These are phyloP conservation scores for Garrulus glandarius DNA, from an alignment of 2,797 vertebrate genomes.

Conservation along the genomic window DNA sequence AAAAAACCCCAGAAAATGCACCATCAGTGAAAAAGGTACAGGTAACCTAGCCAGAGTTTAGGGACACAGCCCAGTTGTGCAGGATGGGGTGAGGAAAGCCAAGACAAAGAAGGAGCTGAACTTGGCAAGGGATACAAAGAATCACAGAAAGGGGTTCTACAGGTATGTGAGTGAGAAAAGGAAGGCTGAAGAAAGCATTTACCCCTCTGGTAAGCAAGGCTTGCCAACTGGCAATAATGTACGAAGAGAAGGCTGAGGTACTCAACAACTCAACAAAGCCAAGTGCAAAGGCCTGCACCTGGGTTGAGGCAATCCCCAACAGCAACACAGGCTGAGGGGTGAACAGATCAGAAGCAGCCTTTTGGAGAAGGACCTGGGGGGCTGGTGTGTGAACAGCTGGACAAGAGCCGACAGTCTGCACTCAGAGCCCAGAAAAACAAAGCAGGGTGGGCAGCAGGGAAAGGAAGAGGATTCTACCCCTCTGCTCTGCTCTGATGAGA, in stretches of 20 bases:
- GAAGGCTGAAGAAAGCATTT: not conserved
- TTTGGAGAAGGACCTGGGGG: not conserved
- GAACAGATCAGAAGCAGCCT: not conserved
- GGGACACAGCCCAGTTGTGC: not conserved
- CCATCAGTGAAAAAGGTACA: not conserved
- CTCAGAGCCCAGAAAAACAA: too few species aligned
- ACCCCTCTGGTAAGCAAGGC: not conserved
- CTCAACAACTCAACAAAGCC: not conserved
- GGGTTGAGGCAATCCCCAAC: not conserved
- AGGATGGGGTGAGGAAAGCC: not conserved
- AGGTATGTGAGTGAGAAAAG: not conserved
- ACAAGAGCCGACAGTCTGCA: accelerated
- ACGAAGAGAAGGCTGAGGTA: not conserved
- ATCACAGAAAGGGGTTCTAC: not conserved
- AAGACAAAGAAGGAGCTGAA: not conserved
- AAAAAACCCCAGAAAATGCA: not conserved
- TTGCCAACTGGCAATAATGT: not conserved
- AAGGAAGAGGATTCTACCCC: not conserved
- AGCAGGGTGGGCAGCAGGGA: accelerated
- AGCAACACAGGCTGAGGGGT: not conserved
- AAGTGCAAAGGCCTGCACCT: not conserved
- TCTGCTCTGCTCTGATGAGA: not conserved
- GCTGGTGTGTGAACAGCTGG: not conserved
- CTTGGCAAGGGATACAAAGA: not conserved
- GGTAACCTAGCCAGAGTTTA: not conserved